Evolutionary conservation across 2,888 invertebrate genomes (phyloP), one percentile per base, ranked within the genome.

Genomic region (Rhabditoides inermis): DNA sequence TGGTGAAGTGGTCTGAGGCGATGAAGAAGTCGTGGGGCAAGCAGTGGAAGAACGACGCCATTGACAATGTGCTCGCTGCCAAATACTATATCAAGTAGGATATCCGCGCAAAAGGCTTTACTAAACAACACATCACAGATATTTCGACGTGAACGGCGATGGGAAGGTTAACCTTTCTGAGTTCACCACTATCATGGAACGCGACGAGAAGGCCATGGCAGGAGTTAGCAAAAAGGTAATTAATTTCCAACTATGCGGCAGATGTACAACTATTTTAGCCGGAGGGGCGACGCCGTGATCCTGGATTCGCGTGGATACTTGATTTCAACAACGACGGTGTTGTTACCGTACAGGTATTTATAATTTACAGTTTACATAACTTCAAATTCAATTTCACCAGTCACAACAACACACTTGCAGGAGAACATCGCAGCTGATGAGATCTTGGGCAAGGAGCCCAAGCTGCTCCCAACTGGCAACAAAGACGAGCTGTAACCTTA

Each of bases 301-400:
- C 76, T 2, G 72, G 65, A n/a, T 41, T 76, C 25, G 70, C 54
- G 10, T 76, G 76, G 76, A 68, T 76, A 46, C 58, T 76, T 15
- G 76, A 76, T 56, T 76, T 76, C 53, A 63, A 76, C 57, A 73
- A 72, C 50, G 75, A 76, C 49, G 76, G 76, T 40, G 50, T 73
- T 22, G 72, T 76, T 6, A 63, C 64, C 20, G 54, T 53, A 25
- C 58, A 68, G 49, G 74, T 73, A 35, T 35, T 56, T 3, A 3
- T 5, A 6, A 25, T 3, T 20, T 20, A 4, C n/a, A 15, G n/a
- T 3, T 32, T 30, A 26, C 10, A 51, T 47, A 23, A 30, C 45
- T 42, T 5, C 35, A 20, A 22, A 25, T 37, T 48, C n/a, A 5
- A n/a, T 26, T n/a, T 44, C 27, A n/a, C n/a, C n/a, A n/a, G n/a